Evolutionary conservation across 2,797 vertebrate species (phyloP).

Genomic region (Eulemur mongoz): DNA sequence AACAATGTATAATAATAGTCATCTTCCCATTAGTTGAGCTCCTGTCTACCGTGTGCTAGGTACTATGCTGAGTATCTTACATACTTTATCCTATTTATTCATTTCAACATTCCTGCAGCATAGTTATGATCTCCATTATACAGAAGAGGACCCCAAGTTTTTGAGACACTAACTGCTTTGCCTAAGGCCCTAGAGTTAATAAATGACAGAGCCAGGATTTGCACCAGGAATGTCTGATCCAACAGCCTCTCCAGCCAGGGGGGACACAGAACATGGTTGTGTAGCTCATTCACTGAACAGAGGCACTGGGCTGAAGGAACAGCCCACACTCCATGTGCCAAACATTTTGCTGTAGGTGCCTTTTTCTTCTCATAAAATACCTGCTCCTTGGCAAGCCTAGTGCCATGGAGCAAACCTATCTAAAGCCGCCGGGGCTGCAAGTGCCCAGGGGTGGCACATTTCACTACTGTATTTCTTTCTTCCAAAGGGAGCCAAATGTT

Average conservation of each 20-base stretch:
- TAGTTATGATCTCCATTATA: not conserved
- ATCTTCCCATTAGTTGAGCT: not conserved
- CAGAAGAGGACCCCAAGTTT: not conserved
- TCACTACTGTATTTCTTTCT: not conserved
- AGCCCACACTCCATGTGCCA: not conserved
- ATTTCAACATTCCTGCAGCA: not conserved
- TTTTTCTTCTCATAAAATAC: not conserved
- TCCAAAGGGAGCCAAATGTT: not conserved
- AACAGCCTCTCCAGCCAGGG: not conserved
- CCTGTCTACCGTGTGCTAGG: not conserved
- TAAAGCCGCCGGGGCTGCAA: not conserved
- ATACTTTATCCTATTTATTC: not conserved
- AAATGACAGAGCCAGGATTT: not conserved
- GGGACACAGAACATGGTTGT: accelerated
- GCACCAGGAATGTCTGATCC: not conserved
- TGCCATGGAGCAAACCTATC: not conserved
- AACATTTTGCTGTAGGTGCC: not conserved
- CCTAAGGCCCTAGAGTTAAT: not conserved
- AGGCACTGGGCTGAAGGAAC: not conserved
- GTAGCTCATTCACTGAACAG: not conserved
- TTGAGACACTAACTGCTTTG: not conserved
- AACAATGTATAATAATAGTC: not conserved
- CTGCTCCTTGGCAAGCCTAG: not conserved
- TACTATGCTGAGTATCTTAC: not conserved
- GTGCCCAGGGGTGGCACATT: not conserved